These are phyloP conservation scores for Xylota segnis DNA, from an alignment of 2,888 invertebrate genomes.

Conservation along the genomic window DNA sequence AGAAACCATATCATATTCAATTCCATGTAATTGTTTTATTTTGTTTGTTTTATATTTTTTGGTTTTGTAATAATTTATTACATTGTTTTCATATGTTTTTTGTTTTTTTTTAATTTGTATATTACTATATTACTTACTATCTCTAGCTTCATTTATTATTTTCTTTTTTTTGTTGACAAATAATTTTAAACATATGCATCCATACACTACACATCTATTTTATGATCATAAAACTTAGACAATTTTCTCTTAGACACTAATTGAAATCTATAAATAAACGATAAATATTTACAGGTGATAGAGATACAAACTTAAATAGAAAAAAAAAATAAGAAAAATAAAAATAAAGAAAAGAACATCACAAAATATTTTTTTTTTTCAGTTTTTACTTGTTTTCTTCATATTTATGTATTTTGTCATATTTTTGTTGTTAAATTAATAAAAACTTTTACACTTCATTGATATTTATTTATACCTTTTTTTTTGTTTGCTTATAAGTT, in stretches of 20 bases:
- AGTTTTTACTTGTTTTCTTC: constrained; percentile 1
- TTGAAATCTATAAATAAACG: constrained; percentile 48
- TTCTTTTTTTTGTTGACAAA: constrained; percentile 55
- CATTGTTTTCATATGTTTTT: constrained; percentile 54
- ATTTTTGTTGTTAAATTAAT: constrained; percentile 23
- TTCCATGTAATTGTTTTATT: constrained; percentile 70
- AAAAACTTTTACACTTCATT: constrained; percentile 61
- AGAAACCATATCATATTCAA: constrained; percentile 46
- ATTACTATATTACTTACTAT: constrained; percentile 63
- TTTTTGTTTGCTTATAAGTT: constrained; percentile 5
- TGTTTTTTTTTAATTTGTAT: constrained; percentile 56
- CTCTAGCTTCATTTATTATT: constrained; percentile 56
- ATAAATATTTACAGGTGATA: constrained; percentile 66
- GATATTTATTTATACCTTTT: constrained; percentile 54
- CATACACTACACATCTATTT: constrained; percentile 66
- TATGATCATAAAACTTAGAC: constrained; percentile 53
- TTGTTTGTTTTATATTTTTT: constrained; percentile 69
- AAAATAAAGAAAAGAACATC: constrained; percentile 56
- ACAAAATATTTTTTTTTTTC: constrained; percentile 57
- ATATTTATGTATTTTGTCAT: constrained; percentile 11
- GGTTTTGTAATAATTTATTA: constrained; percentile 75
- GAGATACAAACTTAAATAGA: constrained; percentile 26
- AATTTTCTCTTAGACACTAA: constrained; percentile 56
- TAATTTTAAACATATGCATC: constrained; percentile 62
- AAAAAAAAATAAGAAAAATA: constrained; percentile 25